Base-by-base conservation (phyloP, 1,140 invertebrate genomes). In the Gryon sp. region DNA sequence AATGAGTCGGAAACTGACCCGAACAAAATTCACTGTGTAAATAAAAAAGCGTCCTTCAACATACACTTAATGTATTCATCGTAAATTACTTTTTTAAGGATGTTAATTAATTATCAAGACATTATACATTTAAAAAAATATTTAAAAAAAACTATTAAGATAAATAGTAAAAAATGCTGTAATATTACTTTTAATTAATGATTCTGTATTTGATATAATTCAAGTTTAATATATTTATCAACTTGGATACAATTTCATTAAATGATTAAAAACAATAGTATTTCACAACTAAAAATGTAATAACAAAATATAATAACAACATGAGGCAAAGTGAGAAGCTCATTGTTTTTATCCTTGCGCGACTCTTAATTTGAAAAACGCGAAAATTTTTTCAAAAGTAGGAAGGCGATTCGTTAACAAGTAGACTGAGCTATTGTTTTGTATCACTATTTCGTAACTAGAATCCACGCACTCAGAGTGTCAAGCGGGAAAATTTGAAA, bases 401-500 rank as follows among this genome's bases (percentile, higher is more conserved):
- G 6, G 43, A 63, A 62, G 65, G 52, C 59, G 52, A 76, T 70
- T 76, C 74, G 65, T 70, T 76, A 76, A 76, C 74, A 70, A 70
- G 65, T 69, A 50, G 43, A 59, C 22, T 16, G 11, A n/a, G 18
- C 52, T 43, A 68, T 77, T 77, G 74, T 77, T 55, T 57, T 26
- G 40, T 22, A 24, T 40, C 41, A 59, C 52, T 72, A 68, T 78
- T 63, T 72, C 62, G 75, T 72, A 72, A 78, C 75, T 63, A 52
- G 50, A 41, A 68, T 63, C 34, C 53, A 62, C 41, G 22, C 72
- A 65, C 46, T 53, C 79, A 52, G 63, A 78, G 73, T 76, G 80
- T 75, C 82, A 70, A 80, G 78, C 79, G 83, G 77, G 81, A 83
- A 84, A 84, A 83, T 84, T 83, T 82, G 78, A 82, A 79, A 83